Evolutionary conservation across 2,113 vertebrate genomes (phyloP).

Genomic region (Pelodiscus sinensis): DNA sequence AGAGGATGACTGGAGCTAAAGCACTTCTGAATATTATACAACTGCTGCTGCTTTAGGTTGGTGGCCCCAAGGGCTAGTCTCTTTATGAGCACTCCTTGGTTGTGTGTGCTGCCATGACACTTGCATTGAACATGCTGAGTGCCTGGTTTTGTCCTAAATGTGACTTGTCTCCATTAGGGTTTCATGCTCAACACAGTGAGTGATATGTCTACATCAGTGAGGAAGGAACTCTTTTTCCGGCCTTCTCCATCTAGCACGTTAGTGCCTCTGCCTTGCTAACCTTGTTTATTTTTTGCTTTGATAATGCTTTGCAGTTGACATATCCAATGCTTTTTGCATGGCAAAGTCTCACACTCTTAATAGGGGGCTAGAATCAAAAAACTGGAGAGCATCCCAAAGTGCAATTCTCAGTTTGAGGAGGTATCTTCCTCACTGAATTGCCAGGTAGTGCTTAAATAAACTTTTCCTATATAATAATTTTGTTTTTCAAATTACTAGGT

Average conservation of each 20-base stretch:
- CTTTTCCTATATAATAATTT: not conserved
- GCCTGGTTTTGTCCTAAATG: accelerated
- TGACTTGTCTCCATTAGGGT: accelerated
- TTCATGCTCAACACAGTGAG: accelerated
- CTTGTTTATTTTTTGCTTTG: not conserved
- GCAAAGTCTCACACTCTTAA: accelerated
- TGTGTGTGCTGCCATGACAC: not conserved
- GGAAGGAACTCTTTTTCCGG: not conserved
- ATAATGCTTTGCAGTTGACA: accelerated
- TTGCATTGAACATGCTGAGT: not conserved
- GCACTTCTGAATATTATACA: not conserved
- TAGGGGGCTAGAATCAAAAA: not conserved
- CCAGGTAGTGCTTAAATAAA: not conserved
- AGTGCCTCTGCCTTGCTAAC: accelerated
- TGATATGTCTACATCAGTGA: accelerated
- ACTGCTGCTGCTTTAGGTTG: not conserved
- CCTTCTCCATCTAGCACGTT: not conserved
- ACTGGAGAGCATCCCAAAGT: accelerated
- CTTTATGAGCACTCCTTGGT: not conserved
- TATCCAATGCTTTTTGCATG: not conserved
- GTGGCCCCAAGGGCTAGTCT: not conserved
- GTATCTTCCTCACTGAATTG: not conserved
- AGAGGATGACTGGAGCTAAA: not conserved
- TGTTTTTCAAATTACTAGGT: not conserved
- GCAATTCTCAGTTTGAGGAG: not conserved